Conservation (phyloP, 2,888 invertebrate species). For the Ligdia adustata region DNA sequence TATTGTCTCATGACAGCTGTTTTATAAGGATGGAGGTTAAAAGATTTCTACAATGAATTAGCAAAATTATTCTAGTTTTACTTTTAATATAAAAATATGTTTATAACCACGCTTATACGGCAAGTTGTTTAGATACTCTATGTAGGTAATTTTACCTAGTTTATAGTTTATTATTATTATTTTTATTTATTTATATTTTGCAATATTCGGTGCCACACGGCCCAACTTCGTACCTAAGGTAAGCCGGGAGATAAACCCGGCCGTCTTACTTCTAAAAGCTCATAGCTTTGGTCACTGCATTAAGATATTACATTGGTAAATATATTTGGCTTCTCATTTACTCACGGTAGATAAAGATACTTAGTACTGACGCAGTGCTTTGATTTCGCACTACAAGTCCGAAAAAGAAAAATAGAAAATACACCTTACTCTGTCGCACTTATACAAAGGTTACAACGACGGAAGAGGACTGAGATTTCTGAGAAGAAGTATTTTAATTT, state of each 20-base stretch:
- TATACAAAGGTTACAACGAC: too few relatives aligned
- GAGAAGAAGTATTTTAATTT: too few relatives aligned
- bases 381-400: too few relatives aligned
- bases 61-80: too few relatives aligned
- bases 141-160: too few relatives aligned
- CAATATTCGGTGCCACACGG: conserved; percentile 28
- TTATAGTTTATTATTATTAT: too few relatives aligned
- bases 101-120: conserved; percentile 42
- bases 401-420: too few relatives aligned
- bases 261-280: conserved; percentile 65
- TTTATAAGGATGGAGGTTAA: too few relatives aligned
- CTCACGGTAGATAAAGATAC: conserved; percentile 23
- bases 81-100: conserved; percentile 41
- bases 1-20: conserved; percentile 52
- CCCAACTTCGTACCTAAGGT: conserved; percentile 22
- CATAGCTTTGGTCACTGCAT: conserved; percentile 78
- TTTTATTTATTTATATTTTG: too few relatives aligned
- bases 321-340: conserved; percentile 63
- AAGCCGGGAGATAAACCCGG: conserved; percentile 26
- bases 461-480: too few relatives aligned
- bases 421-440: too few relatives aligned
- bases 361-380: background rate
- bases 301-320: conserved; percentile 54
- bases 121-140: conserved; percentile 40
- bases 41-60: too few relatives aligned